phyloP scores from a whole-genome alignment of 37 sponge, comb jelly and placozoan genomes.

The Halichondria panicea region DNA sequence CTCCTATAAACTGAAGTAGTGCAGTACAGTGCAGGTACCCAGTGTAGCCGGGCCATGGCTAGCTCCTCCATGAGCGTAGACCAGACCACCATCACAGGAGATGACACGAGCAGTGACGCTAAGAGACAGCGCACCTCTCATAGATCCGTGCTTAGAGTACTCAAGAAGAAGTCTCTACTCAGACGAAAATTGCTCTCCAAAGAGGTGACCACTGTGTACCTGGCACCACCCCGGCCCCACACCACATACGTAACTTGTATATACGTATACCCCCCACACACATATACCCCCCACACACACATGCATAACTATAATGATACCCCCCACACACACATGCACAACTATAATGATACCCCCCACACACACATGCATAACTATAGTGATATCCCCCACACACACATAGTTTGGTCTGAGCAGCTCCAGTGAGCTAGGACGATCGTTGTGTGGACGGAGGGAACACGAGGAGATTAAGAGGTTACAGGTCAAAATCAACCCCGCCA shows the following conservation, averaged over 20 bases:
- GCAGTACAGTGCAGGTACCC: no score
- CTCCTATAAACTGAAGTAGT: no score
- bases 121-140: no score
- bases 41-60: no score
- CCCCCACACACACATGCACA: no score
- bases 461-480: constrained; percentile 45
- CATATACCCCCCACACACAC: no score
- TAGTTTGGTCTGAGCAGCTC: constrained; percentile 10
- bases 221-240: background rate
- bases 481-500: constrained; percentile 63
- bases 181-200: constrained; percentile 27
- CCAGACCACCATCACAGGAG: no score
- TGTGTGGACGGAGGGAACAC: constrained; percentile 47
- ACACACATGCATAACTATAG: background rate
- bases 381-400: background rate
- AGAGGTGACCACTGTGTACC: constrained; percentile 10
- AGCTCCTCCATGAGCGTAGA: no score
- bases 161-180: constrained; percentile 20
- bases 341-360: no score
- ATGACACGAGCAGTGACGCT: no score
- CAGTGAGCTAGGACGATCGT: background rate
- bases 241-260: background rate
- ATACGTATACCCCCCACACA: no score
- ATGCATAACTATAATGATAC: no score
- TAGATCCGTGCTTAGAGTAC: background rate